A percentile compares a stretch with the other conserved stretches of the same genome.
Evolutionary conservation across 2,888 invertebrate genomes (phyloP).

Genomic region (Drosophila setosimentum): DNA sequence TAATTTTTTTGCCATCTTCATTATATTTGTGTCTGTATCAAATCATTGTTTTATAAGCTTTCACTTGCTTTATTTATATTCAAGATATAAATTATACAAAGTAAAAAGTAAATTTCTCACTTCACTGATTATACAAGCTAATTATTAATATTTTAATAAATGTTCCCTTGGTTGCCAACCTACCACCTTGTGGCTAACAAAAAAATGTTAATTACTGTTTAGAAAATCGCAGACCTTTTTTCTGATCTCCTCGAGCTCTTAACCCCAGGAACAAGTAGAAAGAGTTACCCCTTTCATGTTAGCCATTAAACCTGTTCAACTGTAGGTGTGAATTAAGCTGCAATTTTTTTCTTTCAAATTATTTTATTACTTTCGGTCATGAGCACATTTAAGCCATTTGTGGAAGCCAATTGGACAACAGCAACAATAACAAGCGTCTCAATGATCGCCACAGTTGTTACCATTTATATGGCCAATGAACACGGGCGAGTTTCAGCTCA

Average conservation of each 20-base stretch:
- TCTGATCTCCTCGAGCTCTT: no score
- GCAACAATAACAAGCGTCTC: slow-evolving; percentile 19
- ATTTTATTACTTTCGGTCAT: slow-evolving; percentile 80
- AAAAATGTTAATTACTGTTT: neutral
- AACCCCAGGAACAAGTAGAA: slow-evolving; percentile 1
- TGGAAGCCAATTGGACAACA: slow-evolving; percentile 67
- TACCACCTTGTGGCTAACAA: neutral
- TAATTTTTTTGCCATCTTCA: no score
- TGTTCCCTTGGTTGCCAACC: neutral
- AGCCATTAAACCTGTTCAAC: slow-evolving; percentile 36
- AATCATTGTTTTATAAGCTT: neutral
- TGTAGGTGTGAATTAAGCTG: slow-evolving; percentile 71
- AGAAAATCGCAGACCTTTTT: neutral
- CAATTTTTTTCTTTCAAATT: slow-evolving; percentile 62
- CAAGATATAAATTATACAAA: neutral
- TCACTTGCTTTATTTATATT: neutral
- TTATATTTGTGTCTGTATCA: neutral
- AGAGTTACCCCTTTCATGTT: slow-evolving; percentile 9
- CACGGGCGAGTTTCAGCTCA: slow-evolving; percentile 61
- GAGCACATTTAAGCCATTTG: slow-evolving; percentile 79
- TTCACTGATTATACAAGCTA: neutral
- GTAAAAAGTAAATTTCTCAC: neutral
- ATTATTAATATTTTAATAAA: neutral
- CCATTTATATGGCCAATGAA: slow-evolving; percentile 79
- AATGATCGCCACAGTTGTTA: slow-evolving; percentile 68